Evolutionary conservation across 2,797 vertebrate species (phyloP).

Genomic region (Liparis tanakae): DNA sequence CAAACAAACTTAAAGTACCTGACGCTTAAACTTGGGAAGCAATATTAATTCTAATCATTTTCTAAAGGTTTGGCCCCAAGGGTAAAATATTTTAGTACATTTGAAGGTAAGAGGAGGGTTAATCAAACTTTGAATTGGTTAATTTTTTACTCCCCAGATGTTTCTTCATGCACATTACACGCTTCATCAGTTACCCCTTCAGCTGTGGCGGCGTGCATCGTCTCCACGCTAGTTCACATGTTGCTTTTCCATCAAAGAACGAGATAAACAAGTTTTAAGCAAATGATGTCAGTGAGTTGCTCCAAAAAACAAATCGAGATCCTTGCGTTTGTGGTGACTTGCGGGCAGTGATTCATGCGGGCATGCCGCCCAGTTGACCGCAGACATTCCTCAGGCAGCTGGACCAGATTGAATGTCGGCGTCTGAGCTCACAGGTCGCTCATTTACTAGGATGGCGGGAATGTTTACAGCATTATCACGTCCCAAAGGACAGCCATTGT

Average conservation of each 20-base stretch:
- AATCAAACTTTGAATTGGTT: background rate
- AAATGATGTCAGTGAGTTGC: no score
- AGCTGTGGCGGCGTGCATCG: background rate
- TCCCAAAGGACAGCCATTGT: background rate
- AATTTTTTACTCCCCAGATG: background rate
- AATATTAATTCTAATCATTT: no score
- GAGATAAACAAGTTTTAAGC: background rate
- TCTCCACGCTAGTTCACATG: background rate
- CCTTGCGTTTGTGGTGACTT: background rate
- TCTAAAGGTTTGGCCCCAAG: no score
- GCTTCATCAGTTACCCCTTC: no score
- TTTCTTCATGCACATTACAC: background rate
- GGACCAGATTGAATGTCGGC: background rate
- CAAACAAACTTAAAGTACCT: no score
- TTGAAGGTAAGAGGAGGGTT: no score
- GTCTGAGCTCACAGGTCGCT: conserved; percentile 11
- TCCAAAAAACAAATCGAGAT: no score
- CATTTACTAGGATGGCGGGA: background rate
- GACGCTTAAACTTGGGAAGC: no score
- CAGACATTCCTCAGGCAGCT: background rate
- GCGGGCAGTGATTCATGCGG: conserved; percentile 1
- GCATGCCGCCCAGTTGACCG: background rate
- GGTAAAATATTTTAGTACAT: no score
- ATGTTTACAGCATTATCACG: background rate
- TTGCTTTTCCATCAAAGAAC: background rate